Evolutionary conservation across 2,113 vertebrate species (phyloP).

Genomic region (Planiliza haematocheilus): DNA sequence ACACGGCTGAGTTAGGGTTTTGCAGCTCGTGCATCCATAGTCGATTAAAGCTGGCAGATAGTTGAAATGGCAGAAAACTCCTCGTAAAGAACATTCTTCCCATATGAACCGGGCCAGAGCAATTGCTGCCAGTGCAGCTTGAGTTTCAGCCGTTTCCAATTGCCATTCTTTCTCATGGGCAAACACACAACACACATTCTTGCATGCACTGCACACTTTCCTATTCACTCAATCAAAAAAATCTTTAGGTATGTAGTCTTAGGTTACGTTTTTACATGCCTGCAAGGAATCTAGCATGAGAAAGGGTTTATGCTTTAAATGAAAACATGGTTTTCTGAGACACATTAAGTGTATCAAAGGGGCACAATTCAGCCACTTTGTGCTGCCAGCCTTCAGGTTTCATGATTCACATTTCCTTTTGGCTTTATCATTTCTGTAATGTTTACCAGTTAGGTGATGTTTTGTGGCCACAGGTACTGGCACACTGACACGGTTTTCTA

Average conservation of each 20-base stretch:
- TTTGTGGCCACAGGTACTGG: neutral
- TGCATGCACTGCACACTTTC: conserved; percentile 45
- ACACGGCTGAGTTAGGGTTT: conserved; percentile 36
- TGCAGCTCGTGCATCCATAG: conserved; percentile 40
- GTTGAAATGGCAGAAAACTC: conserved; percentile 69
- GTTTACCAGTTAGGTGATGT: conserved; percentile 10
- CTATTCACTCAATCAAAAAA: conserved; percentile 32
- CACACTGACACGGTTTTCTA: too few relatives aligned
- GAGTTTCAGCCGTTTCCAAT: conserved; percentile 74
- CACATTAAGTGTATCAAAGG: neutral
- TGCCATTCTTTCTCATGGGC: conserved; percentile 62
- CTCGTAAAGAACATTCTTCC: conserved; percentile 54
- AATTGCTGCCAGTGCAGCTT: conserved; percentile 63
- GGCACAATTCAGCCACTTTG: neutral
- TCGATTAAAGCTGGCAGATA: conserved; percentile 51
- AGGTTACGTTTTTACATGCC: conserved; percentile 11
- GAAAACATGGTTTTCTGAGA: conserved; percentile 13
- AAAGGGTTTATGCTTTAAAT: conserved; percentile 17
- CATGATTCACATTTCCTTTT: neutral
- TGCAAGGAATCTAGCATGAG: conserved; percentile 25
- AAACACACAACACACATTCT: conserved; percentile 48
- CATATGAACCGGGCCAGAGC: conserved; percentile 53
- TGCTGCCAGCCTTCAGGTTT: neutral
- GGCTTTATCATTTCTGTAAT: neutral
- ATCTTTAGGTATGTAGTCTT: conserved; percentile 15